These are phyloP conservation scores for Epizoanthus rinbou DNA, from an alignment of 92 coral and sea anemone species.

Conservation along the genomic window DNA sequence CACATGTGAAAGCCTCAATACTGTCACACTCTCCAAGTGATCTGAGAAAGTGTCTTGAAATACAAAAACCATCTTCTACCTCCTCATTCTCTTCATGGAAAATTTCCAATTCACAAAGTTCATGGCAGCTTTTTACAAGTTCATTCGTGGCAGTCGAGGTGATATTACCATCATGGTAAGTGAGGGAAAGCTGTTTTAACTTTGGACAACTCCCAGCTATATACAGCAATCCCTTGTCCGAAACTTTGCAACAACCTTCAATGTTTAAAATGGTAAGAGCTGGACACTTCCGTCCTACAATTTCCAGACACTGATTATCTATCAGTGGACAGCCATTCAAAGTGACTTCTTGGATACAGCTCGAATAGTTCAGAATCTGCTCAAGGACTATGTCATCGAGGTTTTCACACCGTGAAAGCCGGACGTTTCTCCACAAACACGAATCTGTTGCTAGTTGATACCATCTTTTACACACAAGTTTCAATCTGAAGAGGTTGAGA, in stretches of 20 bases:
- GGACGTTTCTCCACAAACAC: constrained; percentile 67
- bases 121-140: constrained; percentile 46
- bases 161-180: constrained; percentile 43
- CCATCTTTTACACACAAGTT: constrained; percentile 75
- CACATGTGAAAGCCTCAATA: constrained; percentile 56
- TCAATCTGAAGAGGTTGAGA: constrained; percentile 62
- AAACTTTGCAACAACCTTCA: constrained; percentile 51
- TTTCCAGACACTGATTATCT: constrained; percentile 61
- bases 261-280: constrained; percentile 54
- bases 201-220: constrained; percentile 48
- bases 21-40: constrained; percentile 37
- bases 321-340: constrained; percentile 55
- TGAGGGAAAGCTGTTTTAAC: constrained; percentile 34
- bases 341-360: constrained; percentile 57
- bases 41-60: constrained; percentile 47
- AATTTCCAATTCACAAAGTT: constrained; percentile 52
- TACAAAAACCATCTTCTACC: constrained; percentile 40
- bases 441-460: constrained; percentile 60
- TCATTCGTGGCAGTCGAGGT: constrained; percentile 48
- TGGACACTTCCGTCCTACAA: constrained; percentile 59
- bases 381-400: constrained; percentile 48
- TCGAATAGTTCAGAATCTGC: constrained; percentile 57
- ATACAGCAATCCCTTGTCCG: constrained; percentile 52
- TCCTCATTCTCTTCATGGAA: constrained; percentile 59
- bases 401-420: constrained; percentile 62